Conservation (phyloP, 92 coral and sea anemone genomes). For the Phymanthus crucifer region DNA sequence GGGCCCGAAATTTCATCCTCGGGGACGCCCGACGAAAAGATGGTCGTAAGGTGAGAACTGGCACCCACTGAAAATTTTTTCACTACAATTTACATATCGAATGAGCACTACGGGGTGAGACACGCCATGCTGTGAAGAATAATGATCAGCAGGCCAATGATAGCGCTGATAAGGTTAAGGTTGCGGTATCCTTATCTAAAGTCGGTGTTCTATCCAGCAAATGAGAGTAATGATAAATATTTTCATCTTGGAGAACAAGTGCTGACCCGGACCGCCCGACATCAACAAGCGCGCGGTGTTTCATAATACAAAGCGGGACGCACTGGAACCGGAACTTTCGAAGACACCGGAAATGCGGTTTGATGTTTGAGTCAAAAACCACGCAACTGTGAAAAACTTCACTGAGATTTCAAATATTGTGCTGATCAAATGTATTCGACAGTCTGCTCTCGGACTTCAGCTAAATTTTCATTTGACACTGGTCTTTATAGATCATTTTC, state of each 20-base stretch:
- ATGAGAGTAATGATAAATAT: neutral
- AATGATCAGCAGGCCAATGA: neutral
- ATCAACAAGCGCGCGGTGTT: conserved; percentile 25
- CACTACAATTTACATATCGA: too few species aligned
- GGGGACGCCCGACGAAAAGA: too few species aligned
- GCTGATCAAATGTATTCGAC: neutral
- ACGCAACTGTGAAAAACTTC: neutral
- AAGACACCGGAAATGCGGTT: conserved; percentile 28
- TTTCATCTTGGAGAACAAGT: conserved; percentile 2
- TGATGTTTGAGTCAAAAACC: neutral
- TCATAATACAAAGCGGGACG: conserved; percentile 1
- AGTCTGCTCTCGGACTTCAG: neutral
- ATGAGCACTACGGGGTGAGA: too few species aligned
- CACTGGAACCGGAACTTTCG: conserved; percentile 1
- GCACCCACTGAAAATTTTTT: too few species aligned
- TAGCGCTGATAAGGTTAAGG: neutral
- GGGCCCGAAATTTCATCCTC: too few species aligned
- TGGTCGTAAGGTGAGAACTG: too few species aligned
- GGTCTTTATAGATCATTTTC: neutral
- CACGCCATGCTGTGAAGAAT: neutral
- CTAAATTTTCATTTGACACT: neutral
- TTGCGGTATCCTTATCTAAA: neutral
- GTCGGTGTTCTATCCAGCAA: neutral
- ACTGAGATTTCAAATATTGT: neutral
- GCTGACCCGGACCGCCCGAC: conserved; percentile 22